Percentiles rank a stretch among this genome's conserved stretches.
Evolutionary conservation across 2,888 invertebrate genomes (phyloP).

Genomic region (Phlogophora meticulosa): DNA sequence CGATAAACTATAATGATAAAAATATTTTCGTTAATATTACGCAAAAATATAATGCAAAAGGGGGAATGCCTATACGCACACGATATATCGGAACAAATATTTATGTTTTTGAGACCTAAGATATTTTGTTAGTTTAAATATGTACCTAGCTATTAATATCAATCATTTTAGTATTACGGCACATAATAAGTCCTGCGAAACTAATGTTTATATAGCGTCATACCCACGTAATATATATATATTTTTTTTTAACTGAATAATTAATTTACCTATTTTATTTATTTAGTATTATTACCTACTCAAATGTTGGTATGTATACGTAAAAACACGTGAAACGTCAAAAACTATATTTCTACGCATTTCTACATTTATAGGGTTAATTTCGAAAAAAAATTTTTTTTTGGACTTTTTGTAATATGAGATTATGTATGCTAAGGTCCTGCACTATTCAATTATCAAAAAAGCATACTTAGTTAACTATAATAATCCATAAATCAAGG

Average conservation of each 20-base stretch:
- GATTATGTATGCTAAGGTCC: neutral
- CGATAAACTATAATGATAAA: slow-evolving; percentile 75
- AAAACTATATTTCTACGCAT: neutral
- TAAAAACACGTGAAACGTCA: neutral
- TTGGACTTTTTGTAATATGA: neutral
- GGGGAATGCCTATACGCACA: slow-evolving; percentile 53
- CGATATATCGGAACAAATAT: slow-evolving; percentile 19
- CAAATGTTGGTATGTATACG: neutral
- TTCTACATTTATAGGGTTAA: neutral
- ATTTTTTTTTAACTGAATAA: neutral
- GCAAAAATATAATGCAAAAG: slow-evolving; percentile 43
- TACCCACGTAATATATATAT: neutral
- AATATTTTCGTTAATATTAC: slow-evolving; percentile 64
- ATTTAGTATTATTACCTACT: too few relatives aligned
- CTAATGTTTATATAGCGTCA: neutral
- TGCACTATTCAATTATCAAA: neutral
- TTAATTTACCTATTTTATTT: neutral
- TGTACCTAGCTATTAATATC: neutral
- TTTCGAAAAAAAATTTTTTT: slow-evolving; percentile 3
- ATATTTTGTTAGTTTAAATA: neutral
- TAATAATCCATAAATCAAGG: neutral
- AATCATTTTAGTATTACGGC: neutral
- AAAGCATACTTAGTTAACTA: neutral
- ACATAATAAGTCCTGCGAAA: neutral
- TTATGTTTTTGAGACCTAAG: neutral